Percentiles rank a stretch among this genome's conserved stretches.
These are phyloP conservation scores for Monopterus albus DNA, from an alignment of 2,113 vertebrate species.

Conservation along the genomic window DNA sequence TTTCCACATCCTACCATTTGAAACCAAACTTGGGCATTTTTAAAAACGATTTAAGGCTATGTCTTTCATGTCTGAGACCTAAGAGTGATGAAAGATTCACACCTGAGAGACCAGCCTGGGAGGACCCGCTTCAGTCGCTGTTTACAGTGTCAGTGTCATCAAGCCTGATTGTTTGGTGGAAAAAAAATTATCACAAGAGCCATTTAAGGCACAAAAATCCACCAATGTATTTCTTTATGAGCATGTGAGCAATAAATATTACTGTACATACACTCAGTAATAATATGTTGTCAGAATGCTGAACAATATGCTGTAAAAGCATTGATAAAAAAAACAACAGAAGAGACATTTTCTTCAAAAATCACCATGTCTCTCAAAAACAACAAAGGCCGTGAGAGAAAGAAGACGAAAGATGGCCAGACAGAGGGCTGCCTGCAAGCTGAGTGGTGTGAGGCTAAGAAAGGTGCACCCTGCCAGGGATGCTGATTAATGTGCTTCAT, in stretches of 20 bases:
- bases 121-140: conserved; percentile 67
- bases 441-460: conserved; percentile 75
- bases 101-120: conserved; percentile 71
- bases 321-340: not conserved
- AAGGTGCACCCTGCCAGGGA: conserved; percentile 86
- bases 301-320: conserved; percentile 14
- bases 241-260: conserved; percentile 6
- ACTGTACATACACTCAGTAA: not conserved
- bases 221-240: not conserved
- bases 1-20: conserved; percentile 40
- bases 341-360: conserved; percentile 55
- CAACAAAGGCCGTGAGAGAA: conserved; percentile 65
- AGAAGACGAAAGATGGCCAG: conserved; percentile 66
- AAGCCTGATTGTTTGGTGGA: conserved; percentile 26
- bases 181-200: not conserved
- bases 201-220: not conserved
- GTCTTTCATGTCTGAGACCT: conserved; percentile 83
- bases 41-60: conserved; percentile 61
- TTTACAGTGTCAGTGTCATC: conserved; percentile 69
- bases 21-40: conserved; percentile 71
- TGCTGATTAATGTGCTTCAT: conserved; percentile 84
- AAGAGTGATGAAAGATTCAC: conserved; percentile 76
- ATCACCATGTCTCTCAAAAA: conserved; percentile 36
- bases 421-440: conserved; percentile 71
- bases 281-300: conserved; percentile 2